These are phyloP conservation scores for Mobula hypostoma DNA, from an alignment of 2,113 vertebrate genomes.

Conservation along the genomic window DNA sequence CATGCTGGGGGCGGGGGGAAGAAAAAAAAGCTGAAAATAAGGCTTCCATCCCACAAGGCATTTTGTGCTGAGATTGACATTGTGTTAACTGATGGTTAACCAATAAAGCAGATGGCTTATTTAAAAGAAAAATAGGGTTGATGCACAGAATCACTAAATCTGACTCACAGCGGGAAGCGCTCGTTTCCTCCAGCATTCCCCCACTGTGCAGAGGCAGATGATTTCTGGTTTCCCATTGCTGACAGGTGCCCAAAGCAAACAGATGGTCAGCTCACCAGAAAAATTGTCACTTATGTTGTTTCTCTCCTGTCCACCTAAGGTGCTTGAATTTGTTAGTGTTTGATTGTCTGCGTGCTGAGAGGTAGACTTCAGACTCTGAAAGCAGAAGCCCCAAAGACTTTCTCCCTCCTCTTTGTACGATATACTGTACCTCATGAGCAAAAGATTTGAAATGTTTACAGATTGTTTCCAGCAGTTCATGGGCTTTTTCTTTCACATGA, in stretches of 20 bases:
- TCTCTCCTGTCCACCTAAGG: background rate
- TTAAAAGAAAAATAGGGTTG: background rate
- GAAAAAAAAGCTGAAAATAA: background rate
- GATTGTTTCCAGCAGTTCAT: too few relatives aligned
- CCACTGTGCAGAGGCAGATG: background rate
- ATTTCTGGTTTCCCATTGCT: background rate
- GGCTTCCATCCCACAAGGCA: background rate
- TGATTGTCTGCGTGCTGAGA: background rate
- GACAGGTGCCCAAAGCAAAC: background rate
- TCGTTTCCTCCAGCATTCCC: background rate
- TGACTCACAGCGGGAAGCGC: background rate
- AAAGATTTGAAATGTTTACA: too few relatives aligned
- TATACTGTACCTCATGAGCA: background rate
- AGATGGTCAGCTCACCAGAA: background rate
- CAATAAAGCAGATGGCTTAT: background rate
- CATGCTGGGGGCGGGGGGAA: too few relatives aligned
- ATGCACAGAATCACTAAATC: background rate
- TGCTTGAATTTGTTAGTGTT: background rate
- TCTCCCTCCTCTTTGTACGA: too few relatives aligned
- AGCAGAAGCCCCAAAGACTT: background rate
- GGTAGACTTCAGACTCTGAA: background rate
- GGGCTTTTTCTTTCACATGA: background rate
- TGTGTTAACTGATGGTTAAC: background rate
- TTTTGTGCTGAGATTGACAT: background rate
- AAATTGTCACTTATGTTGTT: background rate